A percentile compares a stretch with the other conserved stretches of the same genome.
Conservation (phyloP, 2,113 vertebrate genomes). For the Gorilla gorilla region DNA sequence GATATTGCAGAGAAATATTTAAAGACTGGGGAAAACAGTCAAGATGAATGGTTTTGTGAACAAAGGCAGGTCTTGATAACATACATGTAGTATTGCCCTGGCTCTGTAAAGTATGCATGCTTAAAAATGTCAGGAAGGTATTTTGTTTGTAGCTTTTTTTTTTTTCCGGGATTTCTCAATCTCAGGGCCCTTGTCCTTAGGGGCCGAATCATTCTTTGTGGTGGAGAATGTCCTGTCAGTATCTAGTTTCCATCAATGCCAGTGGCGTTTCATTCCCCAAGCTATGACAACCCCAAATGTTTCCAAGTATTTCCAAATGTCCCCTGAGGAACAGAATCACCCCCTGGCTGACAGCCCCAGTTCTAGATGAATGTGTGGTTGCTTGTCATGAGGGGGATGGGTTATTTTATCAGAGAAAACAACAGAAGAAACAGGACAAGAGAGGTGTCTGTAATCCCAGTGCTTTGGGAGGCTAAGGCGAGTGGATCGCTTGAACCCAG, state of each 20-base stretch:
- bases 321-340: not conserved
- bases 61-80: not conserved
- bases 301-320: not conserved
- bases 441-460: not conserved
- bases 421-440: too few relatives aligned
- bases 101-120: not conserved
- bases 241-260: not conserved
- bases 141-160: not conserved
- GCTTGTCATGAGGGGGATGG: not conserved
- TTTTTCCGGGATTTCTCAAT: not conserved
- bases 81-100: fast-evolving
- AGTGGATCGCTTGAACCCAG: not conserved
- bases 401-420: not conserved
- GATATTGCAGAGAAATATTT: not conserved
- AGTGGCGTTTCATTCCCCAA: too few relatives aligned
- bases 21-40: not conserved
- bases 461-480: not conserved
- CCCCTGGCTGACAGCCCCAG: not conserved
- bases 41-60: not conserved
- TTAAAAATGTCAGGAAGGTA: not conserved
- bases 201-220: not conserved
- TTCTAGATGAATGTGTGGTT: not conserved
- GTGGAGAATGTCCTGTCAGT: not conserved
- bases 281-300: not conserved
- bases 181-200: not conserved